Evolutionary conservation across 2,797 vertebrate genomes (phyloP).

Genomic region (Sebastes oblongus): DNA sequence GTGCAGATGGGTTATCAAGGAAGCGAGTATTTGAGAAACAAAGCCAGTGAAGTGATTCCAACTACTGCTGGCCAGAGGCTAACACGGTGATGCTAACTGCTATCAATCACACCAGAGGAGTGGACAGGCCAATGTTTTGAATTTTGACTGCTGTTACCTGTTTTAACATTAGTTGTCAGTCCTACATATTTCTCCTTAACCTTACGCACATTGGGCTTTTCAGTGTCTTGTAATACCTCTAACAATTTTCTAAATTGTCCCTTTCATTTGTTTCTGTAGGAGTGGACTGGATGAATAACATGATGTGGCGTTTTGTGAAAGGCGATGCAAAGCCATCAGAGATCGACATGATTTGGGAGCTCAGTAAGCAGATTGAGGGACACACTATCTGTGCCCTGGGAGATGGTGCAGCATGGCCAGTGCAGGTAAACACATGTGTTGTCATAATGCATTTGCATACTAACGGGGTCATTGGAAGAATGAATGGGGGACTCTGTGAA

Average conservation of each 20-base stretch:
- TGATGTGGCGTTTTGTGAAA: slow-evolving; percentile 94
- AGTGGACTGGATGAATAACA: slow-evolving; percentile 99
- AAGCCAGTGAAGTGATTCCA: no score
- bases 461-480: background rate
- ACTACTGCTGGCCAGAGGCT: no score
- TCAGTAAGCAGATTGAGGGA: slow-evolving; percentile 98
- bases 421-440: slow-evolving; percentile 85
- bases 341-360: slow-evolving; percentile 97
- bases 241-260: background rate
- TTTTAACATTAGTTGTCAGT: no score
- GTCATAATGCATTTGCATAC: background rate
- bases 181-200: no score
- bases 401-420: slow-evolving; percentile 95
- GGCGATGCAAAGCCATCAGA: slow-evolving; percentile 87
- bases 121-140: no score
- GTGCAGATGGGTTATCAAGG: no score
- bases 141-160: no score
- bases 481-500: background rate
- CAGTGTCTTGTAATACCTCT: background rate
- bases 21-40: no score
- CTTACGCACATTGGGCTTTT: background rate
- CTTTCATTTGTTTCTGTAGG: slow-evolving; percentile 72
- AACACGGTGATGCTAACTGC: no score
- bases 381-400: slow-evolving; percentile 98
- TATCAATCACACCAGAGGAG: no score